Conservation (phyloP, 2,113 vertebrate genomes). For the Balaeniceps rex region DNA sequence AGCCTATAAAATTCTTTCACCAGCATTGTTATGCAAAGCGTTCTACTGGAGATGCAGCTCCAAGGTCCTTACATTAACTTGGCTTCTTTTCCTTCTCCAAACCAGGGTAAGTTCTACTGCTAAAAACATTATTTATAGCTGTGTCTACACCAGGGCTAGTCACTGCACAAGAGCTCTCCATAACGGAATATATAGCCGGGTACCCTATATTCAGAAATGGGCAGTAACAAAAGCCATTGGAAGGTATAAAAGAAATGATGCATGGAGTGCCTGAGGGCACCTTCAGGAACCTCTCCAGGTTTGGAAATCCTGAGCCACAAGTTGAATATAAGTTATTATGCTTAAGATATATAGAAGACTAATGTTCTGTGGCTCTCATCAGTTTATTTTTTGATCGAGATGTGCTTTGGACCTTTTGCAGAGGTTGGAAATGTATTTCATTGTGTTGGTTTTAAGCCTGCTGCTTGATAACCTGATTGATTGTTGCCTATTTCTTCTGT, state of each 20-base stretch:
- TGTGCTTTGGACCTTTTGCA: background rate
- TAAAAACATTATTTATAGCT: background rate
- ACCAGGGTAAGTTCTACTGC: background rate
- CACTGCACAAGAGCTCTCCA: background rate
- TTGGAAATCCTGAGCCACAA: background rate
- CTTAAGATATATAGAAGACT: background rate
- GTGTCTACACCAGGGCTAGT: background rate
- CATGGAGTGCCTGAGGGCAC: background rate
- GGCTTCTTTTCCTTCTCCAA: background rate
- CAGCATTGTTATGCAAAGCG: background rate
- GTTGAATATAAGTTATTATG: background rate
- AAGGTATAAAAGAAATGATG: background rate
- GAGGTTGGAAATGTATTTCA: background rate
- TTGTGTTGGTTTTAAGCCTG: background rate
- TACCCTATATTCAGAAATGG: background rate
- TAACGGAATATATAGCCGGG: background rate
- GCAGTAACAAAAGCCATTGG: background rate
- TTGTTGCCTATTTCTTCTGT: background rate
- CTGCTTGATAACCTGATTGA: background rate
- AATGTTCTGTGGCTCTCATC: background rate
- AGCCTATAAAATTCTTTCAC: background rate
- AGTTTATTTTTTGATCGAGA: background rate
- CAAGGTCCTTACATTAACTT: background rate
- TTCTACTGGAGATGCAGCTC: background rate
- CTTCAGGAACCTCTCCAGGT: background rate